These are phyloP conservation scores for Zoanthus gigantus DNA, from an alignment of 92 coral and sea anemone genomes.

Conservation along the genomic window DNA sequence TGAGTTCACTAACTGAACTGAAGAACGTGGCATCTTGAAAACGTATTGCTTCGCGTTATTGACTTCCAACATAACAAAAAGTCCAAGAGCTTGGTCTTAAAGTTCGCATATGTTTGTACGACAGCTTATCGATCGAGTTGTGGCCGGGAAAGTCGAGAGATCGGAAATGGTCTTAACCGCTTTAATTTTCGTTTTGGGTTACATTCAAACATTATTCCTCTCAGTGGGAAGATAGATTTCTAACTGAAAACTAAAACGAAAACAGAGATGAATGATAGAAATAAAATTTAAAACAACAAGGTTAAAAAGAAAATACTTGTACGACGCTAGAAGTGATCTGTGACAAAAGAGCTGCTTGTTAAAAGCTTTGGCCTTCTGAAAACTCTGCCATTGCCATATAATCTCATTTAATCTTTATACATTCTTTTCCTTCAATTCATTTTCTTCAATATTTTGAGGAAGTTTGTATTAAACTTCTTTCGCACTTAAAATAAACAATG, in stretches of 20 bases:
- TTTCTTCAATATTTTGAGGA: too few relatives aligned
- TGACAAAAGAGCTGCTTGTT: not conserved
- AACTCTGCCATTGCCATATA: too few relatives aligned
- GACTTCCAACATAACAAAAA: not conserved
- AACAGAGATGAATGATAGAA: not conserved
- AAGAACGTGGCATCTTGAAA: not conserved
- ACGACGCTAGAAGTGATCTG: not conserved
- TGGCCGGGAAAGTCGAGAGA: not conserved
- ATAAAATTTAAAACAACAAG: not conserved
- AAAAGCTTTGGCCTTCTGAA: too few relatives aligned
- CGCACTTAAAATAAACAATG: too few relatives aligned
- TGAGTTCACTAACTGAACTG: not conserved
- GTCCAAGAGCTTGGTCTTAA: not conserved
- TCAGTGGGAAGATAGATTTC: not conserved
- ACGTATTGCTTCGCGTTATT: not conserved
- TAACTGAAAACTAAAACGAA: not conserved
- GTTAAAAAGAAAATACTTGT: not conserved
- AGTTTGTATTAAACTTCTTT: too few relatives aligned
- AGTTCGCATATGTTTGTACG: not conserved
- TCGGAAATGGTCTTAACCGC: slow-evolving; percentile 31
- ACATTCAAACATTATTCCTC: not conserved
- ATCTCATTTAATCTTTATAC: too few relatives aligned
- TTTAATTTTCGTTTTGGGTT: not conserved
- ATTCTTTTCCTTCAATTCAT: too few relatives aligned
- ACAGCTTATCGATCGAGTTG: not conserved